These are phyloP conservation scores for Brachyhypopomus occidentalis DNA, from an alignment of 2,113 vertebrate genomes.

Conservation along the genomic window DNA sequence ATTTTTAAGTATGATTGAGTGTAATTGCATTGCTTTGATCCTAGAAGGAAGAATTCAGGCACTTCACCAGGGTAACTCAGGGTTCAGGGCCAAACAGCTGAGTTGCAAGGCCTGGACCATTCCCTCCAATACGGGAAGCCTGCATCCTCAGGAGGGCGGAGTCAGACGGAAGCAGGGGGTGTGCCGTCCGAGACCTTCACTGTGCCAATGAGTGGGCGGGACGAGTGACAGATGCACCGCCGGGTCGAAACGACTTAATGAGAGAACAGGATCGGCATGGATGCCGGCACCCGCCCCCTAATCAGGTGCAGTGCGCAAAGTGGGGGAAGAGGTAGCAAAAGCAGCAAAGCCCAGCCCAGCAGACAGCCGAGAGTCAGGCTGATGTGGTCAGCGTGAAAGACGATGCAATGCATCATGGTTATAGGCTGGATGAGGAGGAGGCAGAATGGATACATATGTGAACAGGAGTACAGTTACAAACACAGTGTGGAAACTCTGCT, in stretches of 20 bases:
- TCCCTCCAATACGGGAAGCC: not conserved
- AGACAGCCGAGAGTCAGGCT: not conserved
- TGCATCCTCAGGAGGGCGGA: not conserved
- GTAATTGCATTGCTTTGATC: too few relatives aligned
- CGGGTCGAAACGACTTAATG: slow-evolving; percentile 37
- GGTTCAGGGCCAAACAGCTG: not conserved
- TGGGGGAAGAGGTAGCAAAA: not conserved
- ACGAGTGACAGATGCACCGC: slow-evolving; percentile 13
- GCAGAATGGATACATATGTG: not conserved
- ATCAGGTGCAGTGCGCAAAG: not conserved
- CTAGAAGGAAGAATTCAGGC: too few relatives aligned
- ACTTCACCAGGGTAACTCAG: not conserved
- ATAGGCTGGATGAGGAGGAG: not conserved
- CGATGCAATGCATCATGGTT: not conserved
- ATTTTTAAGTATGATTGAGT: too few relatives aligned
- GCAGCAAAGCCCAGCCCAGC: not conserved
- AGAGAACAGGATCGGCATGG: slow-evolving; percentile 11
- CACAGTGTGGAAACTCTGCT: not conserved
- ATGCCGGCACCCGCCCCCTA: not conserved
- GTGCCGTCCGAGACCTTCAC: slow-evolving; percentile 5
- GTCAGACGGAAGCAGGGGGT: not conserved
- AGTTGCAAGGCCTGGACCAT: not conserved
- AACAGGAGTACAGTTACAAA: not conserved
- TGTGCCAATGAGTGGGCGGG: not conserved
- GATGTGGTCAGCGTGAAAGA: not conserved